Evolutionary conservation across 1,140 invertebrate species (phyloP), one percentile per base, ranked within the genome.

Genomic region (Scaptomyza hsui): DNA sequence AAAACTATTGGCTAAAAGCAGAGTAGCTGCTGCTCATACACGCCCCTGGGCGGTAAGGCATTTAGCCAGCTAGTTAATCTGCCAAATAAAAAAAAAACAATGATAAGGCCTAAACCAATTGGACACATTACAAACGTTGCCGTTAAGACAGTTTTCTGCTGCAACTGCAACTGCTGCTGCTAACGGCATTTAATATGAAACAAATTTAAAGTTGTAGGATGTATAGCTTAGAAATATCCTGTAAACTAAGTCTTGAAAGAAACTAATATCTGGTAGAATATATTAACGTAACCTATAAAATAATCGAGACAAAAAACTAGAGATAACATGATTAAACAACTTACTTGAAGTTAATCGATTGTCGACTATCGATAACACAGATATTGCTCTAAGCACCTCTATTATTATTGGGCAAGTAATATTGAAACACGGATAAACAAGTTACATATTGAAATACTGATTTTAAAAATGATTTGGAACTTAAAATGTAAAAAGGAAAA

Each of bases 41-140:
- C 9, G 29, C 37, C 39, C 24, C 35, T 44, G 44, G 37, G 51
- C 32, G 56, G 32, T 16, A 15, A 29, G 51, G 42, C 42, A 44
- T 47, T 41, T 19, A 69, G 29, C 47, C 59, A 42, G 49, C 19
- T 73, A 61, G 53, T 64, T 71, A 52, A 57, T 39, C 49, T 74
- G 72, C 55, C 62, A 75, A 37, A 37, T 4, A 9, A 69, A 7
- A 9, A 2, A n/a, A 56, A 35, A 59, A 55, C 45, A 65, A 53
- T 67, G 69, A 72, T 72, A 72, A 72, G 53, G 16, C 29, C n/a
- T n/a, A 42, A 62, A 62, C 53, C 62, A 67, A 69, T 71, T 63
- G 74, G 73, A 81, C 79, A 82, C 53, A 71, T 77, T 86, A 86
- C 81, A 86, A 85, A 63, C 55, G 73, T 80, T 77, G 81, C 81